Evolutionary conservation across 2,797 vertebrate genomes (phyloP).

Genomic region (Anabacerthia variegaticeps): DNA sequence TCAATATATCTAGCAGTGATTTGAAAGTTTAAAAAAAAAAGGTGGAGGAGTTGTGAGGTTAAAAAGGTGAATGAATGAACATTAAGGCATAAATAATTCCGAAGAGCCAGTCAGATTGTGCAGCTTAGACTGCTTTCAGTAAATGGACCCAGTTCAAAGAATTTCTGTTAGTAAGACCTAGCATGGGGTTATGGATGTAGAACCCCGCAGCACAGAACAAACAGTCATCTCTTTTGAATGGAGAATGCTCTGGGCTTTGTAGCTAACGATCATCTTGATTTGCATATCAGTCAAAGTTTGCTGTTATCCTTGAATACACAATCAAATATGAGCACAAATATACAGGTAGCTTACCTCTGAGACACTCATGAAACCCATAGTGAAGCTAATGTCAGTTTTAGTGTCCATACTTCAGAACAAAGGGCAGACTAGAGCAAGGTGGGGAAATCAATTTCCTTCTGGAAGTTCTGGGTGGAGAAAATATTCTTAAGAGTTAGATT

Average conservation of each 20-base stretch:
- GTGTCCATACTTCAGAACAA: fast-evolving
- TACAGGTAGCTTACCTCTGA: neutral
- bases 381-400: neutral
- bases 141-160: neutral
- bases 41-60: neutral
- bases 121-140: neutral
- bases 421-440: neutral
- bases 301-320: neutral
- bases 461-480: neutral
- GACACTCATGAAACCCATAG: neutral
- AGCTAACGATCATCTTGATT: neutral
- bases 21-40: neutral
- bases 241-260: neutral
- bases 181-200: fast-evolving
- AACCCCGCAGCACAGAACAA: neutral
- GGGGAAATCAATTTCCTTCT: neutral
- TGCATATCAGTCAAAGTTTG: neutral
- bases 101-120: neutral
- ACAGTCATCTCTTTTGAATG: neutral
- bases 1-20: neutral
- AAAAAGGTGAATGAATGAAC: neutral
- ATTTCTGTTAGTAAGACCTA: neutral
- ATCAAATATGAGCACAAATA: neutral
- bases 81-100: neutral
- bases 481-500: neutral